Percentiles rank a stretch among this genome's conserved stretches.
Evolutionary conservation across 2,113 vertebrate genomes (phyloP).

Genomic region (Cinclus cinclus): DNA sequence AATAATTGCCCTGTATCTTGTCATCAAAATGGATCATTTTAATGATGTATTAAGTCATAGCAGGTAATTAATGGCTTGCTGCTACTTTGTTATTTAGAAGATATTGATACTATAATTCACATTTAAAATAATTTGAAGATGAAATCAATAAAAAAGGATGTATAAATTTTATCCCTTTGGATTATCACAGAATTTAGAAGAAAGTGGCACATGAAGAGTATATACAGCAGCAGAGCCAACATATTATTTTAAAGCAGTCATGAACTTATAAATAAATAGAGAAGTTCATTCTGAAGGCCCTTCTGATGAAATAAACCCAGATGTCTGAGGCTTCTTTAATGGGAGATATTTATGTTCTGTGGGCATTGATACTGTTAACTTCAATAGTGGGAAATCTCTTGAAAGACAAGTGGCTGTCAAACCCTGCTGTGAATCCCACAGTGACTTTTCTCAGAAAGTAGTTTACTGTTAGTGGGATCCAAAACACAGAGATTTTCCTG

Average conservation of each 20-base stretch:
- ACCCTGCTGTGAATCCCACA: conserved; percentile 28
- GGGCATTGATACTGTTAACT: neutral
- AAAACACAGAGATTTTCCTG: conserved; percentile 43
- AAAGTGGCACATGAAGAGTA: neutral
- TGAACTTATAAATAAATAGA: neutral
- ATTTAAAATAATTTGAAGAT: conserved; percentile 18
- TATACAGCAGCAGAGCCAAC: neutral
- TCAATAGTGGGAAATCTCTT: conserved; percentile 10
- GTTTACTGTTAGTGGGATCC: conserved; percentile 28
- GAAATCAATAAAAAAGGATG: neutral
- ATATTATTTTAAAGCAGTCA: neutral
- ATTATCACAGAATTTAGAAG: neutral
- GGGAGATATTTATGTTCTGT: neutral
- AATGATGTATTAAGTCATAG: neutral
- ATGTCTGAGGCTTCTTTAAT: neutral
- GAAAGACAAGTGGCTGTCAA: conserved; percentile 49
- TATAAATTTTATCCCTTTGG: neutral
- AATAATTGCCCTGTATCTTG: neutral
- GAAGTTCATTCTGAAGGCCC: neutral
- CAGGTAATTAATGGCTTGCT: conserved; percentile 13
- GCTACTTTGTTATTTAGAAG: neutral
- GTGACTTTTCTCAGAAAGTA: conserved; percentile 45
- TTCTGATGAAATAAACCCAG: neutral
- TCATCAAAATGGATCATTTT: neutral
- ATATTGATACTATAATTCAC: conserved; percentile 3